A percentile compares a stretch with the other conserved stretches of the same genome.
These are phyloP conservation scores for Vidua chalybeata DNA, from an alignment of 2,113 vertebrate genomes.

Conservation along the genomic window DNA sequence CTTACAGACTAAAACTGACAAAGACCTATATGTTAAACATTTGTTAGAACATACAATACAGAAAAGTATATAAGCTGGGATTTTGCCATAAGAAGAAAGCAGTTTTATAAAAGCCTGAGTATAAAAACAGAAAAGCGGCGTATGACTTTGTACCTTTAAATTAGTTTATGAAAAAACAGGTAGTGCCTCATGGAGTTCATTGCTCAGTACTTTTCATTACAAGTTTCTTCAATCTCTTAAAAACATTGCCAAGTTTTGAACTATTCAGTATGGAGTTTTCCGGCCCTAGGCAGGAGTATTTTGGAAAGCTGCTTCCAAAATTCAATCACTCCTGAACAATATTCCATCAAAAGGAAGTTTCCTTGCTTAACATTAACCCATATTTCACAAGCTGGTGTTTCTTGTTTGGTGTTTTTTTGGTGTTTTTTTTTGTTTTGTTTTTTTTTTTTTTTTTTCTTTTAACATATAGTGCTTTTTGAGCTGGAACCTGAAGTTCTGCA, in stretches of 20 bases:
- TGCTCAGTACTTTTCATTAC: background rate
- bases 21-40: background rate
- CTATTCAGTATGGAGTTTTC: background rate
- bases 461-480: background rate
- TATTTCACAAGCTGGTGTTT: background rate
- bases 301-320: constrained; percentile 15
- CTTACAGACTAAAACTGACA: background rate
- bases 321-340: background rate
- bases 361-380: background rate
- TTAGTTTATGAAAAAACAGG: background rate
- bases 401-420: background rate
- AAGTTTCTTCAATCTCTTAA: background rate
- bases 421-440: background rate
- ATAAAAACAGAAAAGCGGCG: background rate
- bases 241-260: constrained; percentile 11
- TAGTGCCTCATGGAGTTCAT: background rate
- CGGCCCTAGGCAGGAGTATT: background rate
- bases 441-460: background rate
- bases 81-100: background rate
- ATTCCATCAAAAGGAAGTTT: background rate
- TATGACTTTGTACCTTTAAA: background rate
- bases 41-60: background rate
- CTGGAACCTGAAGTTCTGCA: background rate
- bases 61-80: background rate
- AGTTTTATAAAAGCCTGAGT: background rate